Conservation (phyloP, 2,113 vertebrate species). For the Salvelinus fontinalis region DNA sequence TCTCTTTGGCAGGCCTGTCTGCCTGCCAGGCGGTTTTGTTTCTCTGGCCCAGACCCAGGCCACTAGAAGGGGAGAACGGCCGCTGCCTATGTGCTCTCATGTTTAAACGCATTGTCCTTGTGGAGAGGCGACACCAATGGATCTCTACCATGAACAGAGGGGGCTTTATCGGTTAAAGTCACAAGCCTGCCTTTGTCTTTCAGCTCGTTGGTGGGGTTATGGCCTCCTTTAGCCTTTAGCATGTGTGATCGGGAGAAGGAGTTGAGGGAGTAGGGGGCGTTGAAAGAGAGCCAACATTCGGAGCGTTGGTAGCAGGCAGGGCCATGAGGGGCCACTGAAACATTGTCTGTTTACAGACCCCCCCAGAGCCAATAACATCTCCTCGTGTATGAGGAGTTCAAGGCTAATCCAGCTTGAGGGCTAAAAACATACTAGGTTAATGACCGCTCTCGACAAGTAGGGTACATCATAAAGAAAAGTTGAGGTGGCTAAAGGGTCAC, state of each 20-base stretch:
- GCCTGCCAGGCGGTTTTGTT: neutral
- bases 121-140: constrained; percentile 30
- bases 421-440: neutral
- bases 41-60: constrained; percentile 14
- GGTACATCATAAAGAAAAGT: neutral
- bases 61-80: constrained; percentile 1
- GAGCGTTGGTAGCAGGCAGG: neutral
- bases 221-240: neutral
- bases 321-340: constrained; percentile 10
- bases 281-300: constrained; percentile 20
- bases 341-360: neutral
- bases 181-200: constrained; percentile 51
- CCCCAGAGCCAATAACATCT: neutral
- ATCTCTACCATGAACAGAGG: constrained; percentile 27
- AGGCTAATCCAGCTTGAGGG: too few species aligned
- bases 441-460: neutral
- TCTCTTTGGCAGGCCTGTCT: too few species aligned
- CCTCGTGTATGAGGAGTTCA: neutral
- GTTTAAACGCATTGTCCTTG: constrained; percentile 43
- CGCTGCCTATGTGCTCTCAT: constrained; percentile 19
- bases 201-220: neutral
- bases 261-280: neutral
- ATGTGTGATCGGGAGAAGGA: neutral
- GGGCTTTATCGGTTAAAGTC: constrained; percentile 26
- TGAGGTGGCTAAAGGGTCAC: too few species aligned